Evolutionary conservation across 2,113 vertebrate genomes (phyloP), one percentile per base, ranked within the genome.

Genomic region (Pavo muticus): DNA sequence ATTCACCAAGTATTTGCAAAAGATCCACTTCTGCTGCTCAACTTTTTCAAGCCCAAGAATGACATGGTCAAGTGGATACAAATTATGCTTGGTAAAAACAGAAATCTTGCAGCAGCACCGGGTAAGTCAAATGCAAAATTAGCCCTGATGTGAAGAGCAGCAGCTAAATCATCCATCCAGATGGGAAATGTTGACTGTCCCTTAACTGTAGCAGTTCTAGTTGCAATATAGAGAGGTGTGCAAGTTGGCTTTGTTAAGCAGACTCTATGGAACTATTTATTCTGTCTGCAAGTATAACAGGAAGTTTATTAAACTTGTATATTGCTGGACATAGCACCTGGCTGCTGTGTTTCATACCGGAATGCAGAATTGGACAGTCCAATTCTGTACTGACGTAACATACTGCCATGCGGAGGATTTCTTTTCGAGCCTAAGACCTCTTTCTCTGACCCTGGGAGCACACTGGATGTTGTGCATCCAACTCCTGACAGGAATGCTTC

Each of bases 401-500:
- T 30, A 3, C 87, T 91, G 94, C 96, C 93, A 95, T 73, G 91
- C 3, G 8, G 60, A 95, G 88, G 82, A 82, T 91, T 91, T 96
- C 93, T 95, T 67, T 24, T 27, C 1, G 1, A 96, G 77, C 60
- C 64, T 23, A 21, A 88, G 82, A 96, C 90, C 84, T 44, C 47
- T 56, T 96, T 93, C 69, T 83, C 74, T 96, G 94, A 97, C 94
- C 96, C 68, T 68, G 79, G 67, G 88, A 96, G 82, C 6, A 12
- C 60, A 35, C 1, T 93, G 93, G 87, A 92, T 64, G 37, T 9
- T 65, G 45, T 88, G 76, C 87, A 90, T 94, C 85, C 87, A 95
- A 52, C 50, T 93, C 94, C 87, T 97, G 94, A 95, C 93, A 96
- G 91, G 80, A 97, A 96, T 93, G 91, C 91, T 96, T 91, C 91